Evolutionary conservation across 2,888 invertebrate genomes (phyloP).

Genomic region (Phoenoteleia sp.): DNA sequence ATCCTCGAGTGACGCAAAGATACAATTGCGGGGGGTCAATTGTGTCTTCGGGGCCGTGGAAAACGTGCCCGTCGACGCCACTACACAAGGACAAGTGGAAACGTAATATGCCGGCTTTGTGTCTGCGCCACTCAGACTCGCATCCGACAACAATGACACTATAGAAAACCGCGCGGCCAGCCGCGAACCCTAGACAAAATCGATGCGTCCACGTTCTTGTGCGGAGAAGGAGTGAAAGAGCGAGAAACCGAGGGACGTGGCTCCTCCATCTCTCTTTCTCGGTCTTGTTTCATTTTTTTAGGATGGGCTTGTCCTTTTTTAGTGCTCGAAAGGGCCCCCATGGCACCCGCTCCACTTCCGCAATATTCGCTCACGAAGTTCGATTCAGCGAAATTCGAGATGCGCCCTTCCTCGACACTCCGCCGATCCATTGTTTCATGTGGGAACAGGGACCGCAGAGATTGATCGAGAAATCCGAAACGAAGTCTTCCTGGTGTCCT

Average conservation of each 20-base stretch:
- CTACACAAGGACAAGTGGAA: conserved; percentile 79
- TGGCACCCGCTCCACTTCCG: conserved; percentile 67
- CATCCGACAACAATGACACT: conserved; percentile 84
- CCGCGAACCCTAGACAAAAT: conserved; percentile 70
- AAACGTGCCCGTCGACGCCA: conserved; percentile 62
- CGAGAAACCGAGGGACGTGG: too few species aligned
- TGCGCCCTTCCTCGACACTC: conserved; percentile 84
- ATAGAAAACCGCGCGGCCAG: conserved; percentile 80
- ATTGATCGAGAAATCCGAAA: conserved; percentile 81
- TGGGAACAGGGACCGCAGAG: conserved; percentile 76
- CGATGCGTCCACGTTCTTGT: conserved; percentile 36
- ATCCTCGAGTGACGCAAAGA: conserved; percentile 14
- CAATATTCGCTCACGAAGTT: conserved; percentile 78
- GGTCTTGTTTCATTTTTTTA: too few species aligned
- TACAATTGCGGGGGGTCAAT: conserved; percentile 36
- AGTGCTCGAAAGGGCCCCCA: conserved; percentile 44
- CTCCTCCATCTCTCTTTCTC: background rate
- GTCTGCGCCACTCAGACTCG: conserved; percentile 81
- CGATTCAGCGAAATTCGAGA: conserved; percentile 87
- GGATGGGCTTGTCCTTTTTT: background rate
- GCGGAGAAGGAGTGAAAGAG: conserved; percentile 53
- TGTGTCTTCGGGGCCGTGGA: conserved; percentile 15
- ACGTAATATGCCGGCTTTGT: conserved; percentile 85
- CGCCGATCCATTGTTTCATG: conserved; percentile 83
- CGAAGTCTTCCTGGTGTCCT: conserved; percentile 70